A percentile compares a stretch with the other conserved stretches of the same genome.
Evolutionary conservation across 30 jellyfish, hydroid and myxozoan species (phyloP).

Genomic region (Clytia hemisphaerica): DNA sequence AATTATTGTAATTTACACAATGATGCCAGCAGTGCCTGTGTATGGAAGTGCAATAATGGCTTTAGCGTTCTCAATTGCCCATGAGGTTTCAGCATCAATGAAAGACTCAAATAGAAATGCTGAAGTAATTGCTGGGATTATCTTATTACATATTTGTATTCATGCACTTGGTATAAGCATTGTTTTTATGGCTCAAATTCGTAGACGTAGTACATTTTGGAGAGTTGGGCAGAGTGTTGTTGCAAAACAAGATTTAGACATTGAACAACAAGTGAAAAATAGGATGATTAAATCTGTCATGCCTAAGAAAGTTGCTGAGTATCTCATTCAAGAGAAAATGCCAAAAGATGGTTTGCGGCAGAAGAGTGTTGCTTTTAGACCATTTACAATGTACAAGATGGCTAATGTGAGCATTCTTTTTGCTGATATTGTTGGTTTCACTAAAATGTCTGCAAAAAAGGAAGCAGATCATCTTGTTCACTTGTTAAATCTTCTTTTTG

Average conservation of each 20-base stretch:
- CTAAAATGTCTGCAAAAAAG: constrained; percentile 96
- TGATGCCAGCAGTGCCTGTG: constrained; percentile 96
- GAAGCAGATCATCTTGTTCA: constrained; percentile 90
- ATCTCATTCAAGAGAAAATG: constrained; percentile 63
- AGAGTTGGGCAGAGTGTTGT: constrained; percentile 98
- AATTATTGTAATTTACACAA: constrained; percentile 72
- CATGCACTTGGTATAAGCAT: constrained; percentile 88
- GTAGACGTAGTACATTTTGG: constrained; percentile 95
- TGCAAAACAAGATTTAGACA: constrained; percentile 90
- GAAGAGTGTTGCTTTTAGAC: constrained; percentile 73
- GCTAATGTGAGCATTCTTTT: constrained; percentile 88
- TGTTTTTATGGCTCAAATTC: constrained; percentile 96
- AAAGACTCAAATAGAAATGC: constrained; percentile 4
- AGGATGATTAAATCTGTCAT: constrained; percentile 96
- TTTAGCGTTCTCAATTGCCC: constrained; percentile 65
- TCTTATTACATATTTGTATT: constrained; percentile 71
- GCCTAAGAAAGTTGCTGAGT: constrained; percentile 98
- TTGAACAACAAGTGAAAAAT: constrained; percentile 77
- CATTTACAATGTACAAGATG: constrained; percentile 89
- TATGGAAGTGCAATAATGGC: constrained; percentile 79
- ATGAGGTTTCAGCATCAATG: constrained; percentile 68
- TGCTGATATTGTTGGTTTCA: constrained; percentile 98
- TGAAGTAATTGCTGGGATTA: constrained; percentile 30
- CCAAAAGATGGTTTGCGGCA: constrained; percentile 66
- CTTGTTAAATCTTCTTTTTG: constrained; percentile 78